Base-by-base conservation (phyloP, 1,140 invertebrate species). In the Bilobella aurantiaca region DNA sequence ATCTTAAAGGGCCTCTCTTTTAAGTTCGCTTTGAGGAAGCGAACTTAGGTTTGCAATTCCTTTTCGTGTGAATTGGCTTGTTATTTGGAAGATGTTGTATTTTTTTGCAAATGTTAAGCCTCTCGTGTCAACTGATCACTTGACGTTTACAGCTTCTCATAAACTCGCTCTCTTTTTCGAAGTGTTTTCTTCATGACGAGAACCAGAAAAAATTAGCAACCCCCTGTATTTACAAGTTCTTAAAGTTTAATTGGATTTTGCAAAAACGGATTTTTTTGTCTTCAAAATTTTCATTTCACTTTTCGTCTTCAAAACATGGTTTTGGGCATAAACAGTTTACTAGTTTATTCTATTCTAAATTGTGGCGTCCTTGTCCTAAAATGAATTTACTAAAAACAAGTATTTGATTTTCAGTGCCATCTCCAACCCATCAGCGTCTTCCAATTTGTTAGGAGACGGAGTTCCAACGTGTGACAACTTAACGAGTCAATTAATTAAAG, bases 401-500 rank as follows among this genome's bases (percentile, higher is more conserved):
- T 42, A 42, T 42, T 42, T 59, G 18, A 23, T 37, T 46, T 34
- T 8, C 59, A 62, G 59, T 21, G 59, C 59, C 2, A 62, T 62
- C 34, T 30, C 59, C 3, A 30, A 18, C 59, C 34, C 34, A 34
- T 42, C 59, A 5, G 12, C 59, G 18, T 18, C 2, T 62, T 27
- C 34, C n/a, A n/a, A n/a, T n/a, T n/a, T n/a, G n/a, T n/a, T n/a
- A n/a, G n/a, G 23, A 23, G 34, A 8, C 23, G 49, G 30, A 37
- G 21, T 21, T 25, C 34, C 59, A 31, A 34, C 3, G 25, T 62
- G 59, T 62, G 59, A 62, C 3, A 27, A 62, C 25, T 27, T 62
- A 5, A 30, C 59, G 12, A 42, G 30, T 12, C 59, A 62, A 46
- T 34, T 62, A 31, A 62, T 62, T 34, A 62, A 62, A 62, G 59